Evolutionary conservation across 2,797 vertebrate species (phyloP).

Genomic region (Salmo trutta): DNA sequence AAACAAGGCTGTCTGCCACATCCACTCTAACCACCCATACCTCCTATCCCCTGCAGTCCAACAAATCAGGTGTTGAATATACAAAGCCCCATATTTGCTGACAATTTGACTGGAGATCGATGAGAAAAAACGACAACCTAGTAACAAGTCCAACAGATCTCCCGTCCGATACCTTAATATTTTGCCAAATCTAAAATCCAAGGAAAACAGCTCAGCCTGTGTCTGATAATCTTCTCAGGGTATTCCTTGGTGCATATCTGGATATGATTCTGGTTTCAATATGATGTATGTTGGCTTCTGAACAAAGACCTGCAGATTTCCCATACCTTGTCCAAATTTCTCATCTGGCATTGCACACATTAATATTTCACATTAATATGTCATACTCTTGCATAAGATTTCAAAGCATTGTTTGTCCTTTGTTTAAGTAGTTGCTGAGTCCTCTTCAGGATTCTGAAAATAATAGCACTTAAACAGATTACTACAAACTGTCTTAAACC

Average conservation of each 20-base stretch:
- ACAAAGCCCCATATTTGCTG: slow-evolving; percentile 39
- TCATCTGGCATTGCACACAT: slow-evolving; percentile 24
- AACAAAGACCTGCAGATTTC: slow-evolving; percentile 27
- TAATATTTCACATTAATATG: slow-evolving; percentile 15
- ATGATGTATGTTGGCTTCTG: slow-evolving; percentile 4
- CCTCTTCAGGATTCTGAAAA: too few species aligned
- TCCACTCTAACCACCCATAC: slow-evolving; percentile 25
- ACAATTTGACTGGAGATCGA: slow-evolving; percentile 52
- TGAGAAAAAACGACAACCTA: slow-evolving; percentile 36
- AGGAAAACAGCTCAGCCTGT: slow-evolving; percentile 26
- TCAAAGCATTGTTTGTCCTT: slow-evolving; percentile 1
- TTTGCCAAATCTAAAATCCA: slow-evolving; percentile 37
- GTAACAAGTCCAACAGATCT: slow-evolving; percentile 35
- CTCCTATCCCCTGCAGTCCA: slow-evolving; percentile 22
- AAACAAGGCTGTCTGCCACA: slow-evolving; percentile 53
- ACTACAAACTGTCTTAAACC: too few species aligned
- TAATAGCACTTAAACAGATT: background rate
- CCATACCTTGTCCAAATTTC: slow-evolving; percentile 31
- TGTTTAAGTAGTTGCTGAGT: background rate
- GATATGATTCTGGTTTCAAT: slow-evolving; percentile 21
- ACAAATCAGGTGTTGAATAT: slow-evolving; percentile 58
- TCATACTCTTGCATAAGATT: slow-evolving; percentile 19
- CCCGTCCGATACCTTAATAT: slow-evolving; percentile 23
- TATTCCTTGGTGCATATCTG: slow-evolving; percentile 30
- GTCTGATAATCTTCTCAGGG: slow-evolving; percentile 38